Base-by-base conservation (phyloP, 1,140 invertebrate species). In the Diorhabda carinulata region DNA sequence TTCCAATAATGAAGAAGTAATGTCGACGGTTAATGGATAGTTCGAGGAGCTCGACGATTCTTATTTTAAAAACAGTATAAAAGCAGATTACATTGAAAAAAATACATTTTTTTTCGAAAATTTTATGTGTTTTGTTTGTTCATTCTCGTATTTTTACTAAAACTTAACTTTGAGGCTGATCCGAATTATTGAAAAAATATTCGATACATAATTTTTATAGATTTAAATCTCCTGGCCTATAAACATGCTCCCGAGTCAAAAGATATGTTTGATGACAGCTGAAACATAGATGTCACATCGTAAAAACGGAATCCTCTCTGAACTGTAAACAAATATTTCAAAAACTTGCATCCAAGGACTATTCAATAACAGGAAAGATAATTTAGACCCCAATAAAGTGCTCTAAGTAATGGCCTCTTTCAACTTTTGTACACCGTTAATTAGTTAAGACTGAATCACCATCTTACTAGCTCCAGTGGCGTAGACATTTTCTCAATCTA, bases 241-340 rank as follows among this genome's bases (percentile, higher is more conserved):
- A 71, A 73, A 74, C 73, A 71, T 73, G 67, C 73, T 73, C 71
- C 73, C 72, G 73, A 71, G 73, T 69, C 71, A 68, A 70, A 68
- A 72, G 71, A 70, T 72, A 72, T 72, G 64, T 68, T 56, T 71
- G 73, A 73, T 74, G 73, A 74, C 73, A 74, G 73, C 69, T 70
- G 71, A 71, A 71, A 72, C 70, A 72, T 70, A 61, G 52, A 44
- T 64, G 65, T 66, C 63, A 42, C 58, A 61, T 69, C 70, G 70
- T 71, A 64, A 71, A 71, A 64, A 65, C 57, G 60, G 59, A 59
- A 61, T 67, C 10, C 56, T 59, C 56, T 59, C 41, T 25, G 56
- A 62, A 44, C 66, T 60, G 70, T 73, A 73, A 73, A 73, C 72
- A 73, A 69, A 73, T 73, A 73, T 73, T 73, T 73, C 65, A 73